phyloP scores from a whole-genome alignment of 2,797 vertebrate species.

The Odontamblyopus rebecca region DNA sequence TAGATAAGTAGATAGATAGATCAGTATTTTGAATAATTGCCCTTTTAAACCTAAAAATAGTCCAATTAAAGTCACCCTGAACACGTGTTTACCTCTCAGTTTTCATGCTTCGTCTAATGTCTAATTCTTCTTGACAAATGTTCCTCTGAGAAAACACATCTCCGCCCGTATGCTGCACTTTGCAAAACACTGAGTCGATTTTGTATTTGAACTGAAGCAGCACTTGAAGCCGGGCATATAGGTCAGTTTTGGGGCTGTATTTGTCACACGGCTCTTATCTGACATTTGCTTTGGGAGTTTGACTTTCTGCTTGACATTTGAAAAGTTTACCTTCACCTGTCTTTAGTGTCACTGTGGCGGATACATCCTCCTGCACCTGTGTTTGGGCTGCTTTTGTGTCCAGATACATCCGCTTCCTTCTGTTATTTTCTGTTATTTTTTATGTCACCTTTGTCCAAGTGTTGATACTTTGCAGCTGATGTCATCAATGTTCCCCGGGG shows the following conservation, averaged over 20 bases:
- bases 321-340: slow-evolving; percentile 8
- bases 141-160: background rate
- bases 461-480: background rate
- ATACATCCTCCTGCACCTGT: slow-evolving; percentile 1
- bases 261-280: background rate
- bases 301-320: slow-evolving; percentile 12
- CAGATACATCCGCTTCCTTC: background rate
- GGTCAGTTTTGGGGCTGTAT: background rate
- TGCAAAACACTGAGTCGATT: no score
- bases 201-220: background rate
- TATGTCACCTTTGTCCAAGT: background rate
- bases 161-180: no score
- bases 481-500: no score
- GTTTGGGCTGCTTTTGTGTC: background rate
- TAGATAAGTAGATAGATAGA: no score
- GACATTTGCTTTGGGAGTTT: slow-evolving; percentile 6
- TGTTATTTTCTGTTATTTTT: background rate
- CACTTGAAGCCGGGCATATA: background rate
- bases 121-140: no score
- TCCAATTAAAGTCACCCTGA: no score
- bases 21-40: no score
- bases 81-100: no score
- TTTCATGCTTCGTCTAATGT: no score
- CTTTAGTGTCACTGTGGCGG: slow-evolving; percentile 8
- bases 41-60: no score